Conservation (phyloP, 2,797 vertebrate genomes). For the Labeo calbasu region DNA sequence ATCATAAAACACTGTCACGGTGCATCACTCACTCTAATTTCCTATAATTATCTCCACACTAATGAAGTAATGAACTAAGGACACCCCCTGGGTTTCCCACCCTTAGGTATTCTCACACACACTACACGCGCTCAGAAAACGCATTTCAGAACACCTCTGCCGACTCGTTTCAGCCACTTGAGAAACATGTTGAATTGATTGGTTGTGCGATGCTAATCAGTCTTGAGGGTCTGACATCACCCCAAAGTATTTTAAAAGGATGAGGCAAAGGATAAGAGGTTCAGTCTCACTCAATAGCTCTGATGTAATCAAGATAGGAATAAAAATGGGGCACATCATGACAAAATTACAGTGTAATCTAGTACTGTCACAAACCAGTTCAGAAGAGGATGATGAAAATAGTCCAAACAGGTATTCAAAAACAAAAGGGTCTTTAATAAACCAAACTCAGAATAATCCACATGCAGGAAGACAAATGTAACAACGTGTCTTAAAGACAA, state of each 20-base stretch:
- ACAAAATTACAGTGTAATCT: background rate
- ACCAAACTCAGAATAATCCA: background rate
- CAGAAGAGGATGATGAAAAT: background rate
- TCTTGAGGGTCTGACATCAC: slow-evolving; percentile 11
- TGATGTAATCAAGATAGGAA: background rate
- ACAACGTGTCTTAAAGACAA: background rate
- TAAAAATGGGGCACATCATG: background rate
- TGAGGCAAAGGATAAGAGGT: background rate
- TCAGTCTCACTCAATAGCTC: background rate
- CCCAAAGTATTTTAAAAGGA: background rate
- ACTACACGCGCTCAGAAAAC: background rate
- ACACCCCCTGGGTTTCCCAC: background rate
- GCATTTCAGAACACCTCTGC: background rate
- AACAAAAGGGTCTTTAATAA: too few species aligned
- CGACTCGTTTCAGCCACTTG: background rate
- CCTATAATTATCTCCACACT: background rate
- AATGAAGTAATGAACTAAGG: background rate
- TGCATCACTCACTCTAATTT: background rate
- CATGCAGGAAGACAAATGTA: background rate
- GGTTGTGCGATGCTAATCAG: background rate
- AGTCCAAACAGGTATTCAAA: background rate
- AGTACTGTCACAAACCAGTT: background rate
- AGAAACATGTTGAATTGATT: background rate
- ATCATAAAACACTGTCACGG: background rate
- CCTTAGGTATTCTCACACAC: background rate